Evolutionary conservation across 1,140 invertebrate species (phyloP).

Genomic region (Panulirus ornatus): DNA sequence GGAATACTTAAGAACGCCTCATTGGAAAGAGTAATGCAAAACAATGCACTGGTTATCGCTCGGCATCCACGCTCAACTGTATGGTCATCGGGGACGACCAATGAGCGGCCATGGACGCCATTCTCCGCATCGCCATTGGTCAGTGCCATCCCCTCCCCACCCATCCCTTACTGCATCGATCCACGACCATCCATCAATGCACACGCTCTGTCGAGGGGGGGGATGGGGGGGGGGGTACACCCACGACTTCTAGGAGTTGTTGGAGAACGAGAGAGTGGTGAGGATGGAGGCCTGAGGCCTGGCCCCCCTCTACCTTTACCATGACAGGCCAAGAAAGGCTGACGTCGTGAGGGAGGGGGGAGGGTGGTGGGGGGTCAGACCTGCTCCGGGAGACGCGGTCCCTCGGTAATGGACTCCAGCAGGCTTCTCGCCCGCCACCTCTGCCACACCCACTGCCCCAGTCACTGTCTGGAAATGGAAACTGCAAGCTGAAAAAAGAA

Average conservation of each 20-base stretch:
- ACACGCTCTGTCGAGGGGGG: conserved; percentile 9
- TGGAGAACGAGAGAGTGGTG: not conserved
- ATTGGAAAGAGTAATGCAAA: not conserved
- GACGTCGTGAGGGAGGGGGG: not conserved
- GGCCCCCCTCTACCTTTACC: too few species aligned
- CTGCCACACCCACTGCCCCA: not conserved
- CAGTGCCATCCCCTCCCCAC: conserved; percentile 39
- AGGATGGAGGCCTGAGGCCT: too few species aligned
- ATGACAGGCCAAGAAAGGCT: not conserved
- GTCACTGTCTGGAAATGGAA: not conserved
- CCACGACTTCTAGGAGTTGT: not conserved
- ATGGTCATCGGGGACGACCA: conserved; percentile 24
- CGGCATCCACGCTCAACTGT: not conserved
- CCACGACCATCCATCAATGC: conserved; percentile 48
- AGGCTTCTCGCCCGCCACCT: not conserved
- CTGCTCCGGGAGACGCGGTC: too few species aligned
- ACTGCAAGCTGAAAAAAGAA: not conserved
- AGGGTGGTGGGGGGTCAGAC: too few species aligned
- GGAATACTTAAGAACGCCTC: too few species aligned
- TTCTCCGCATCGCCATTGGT: conserved; percentile 28
- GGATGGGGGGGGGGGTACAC: not conserved
- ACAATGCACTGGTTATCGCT: conserved; percentile 1
- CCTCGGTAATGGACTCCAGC: not conserved
- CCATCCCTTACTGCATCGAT: conserved; percentile 44
- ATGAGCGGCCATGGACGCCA: conserved; percentile 17